These are phyloP conservation scores for Nycticorax nycticorax DNA, from an alignment of 2,113 vertebrate genomes.

Conservation along the genomic window DNA sequence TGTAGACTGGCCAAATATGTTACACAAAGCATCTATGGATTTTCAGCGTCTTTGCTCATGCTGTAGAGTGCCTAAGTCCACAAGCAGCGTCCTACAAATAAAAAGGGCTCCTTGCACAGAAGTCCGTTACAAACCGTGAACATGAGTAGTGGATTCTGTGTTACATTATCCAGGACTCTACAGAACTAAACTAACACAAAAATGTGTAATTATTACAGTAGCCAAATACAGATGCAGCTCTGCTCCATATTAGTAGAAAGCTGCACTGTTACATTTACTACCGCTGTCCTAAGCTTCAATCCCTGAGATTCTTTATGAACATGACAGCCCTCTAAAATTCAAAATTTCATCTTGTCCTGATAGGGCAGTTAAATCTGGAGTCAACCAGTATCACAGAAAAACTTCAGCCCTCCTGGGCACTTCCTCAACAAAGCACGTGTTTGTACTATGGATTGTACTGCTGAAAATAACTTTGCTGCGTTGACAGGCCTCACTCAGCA, in stretches of 20 bases:
- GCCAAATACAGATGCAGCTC: not conserved
- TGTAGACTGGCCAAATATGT: fast-evolving
- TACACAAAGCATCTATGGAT: not conserved
- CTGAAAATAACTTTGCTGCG: slow-evolving; percentile 67
- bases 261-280: not conserved
- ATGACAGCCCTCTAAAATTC: not conserved
- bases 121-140: not conserved
- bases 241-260: not conserved
- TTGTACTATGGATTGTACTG: slow-evolving; percentile 60
- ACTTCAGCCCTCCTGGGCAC: slow-evolving; percentile 43
- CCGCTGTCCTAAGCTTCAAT: not conserved
- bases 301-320: not conserved
- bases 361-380: not conserved
- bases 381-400: slow-evolving; percentile 8
- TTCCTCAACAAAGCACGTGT: slow-evolving; percentile 59
- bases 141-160: not conserved
- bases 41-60: not conserved
- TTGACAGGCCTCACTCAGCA: slow-evolving; percentile 71
- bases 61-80: not conserved
- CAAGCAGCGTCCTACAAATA: not conserved
- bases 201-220: not conserved
- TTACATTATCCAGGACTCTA: not conserved
- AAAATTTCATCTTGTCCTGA: not conserved
- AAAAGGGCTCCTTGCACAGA: not conserved
- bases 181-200: not conserved